Evolutionary conservation across 2,113 vertebrate species (phyloP), one percentile per base, ranked within the genome.

Genomic region (Leptobrachium ailaonicum): DNA sequence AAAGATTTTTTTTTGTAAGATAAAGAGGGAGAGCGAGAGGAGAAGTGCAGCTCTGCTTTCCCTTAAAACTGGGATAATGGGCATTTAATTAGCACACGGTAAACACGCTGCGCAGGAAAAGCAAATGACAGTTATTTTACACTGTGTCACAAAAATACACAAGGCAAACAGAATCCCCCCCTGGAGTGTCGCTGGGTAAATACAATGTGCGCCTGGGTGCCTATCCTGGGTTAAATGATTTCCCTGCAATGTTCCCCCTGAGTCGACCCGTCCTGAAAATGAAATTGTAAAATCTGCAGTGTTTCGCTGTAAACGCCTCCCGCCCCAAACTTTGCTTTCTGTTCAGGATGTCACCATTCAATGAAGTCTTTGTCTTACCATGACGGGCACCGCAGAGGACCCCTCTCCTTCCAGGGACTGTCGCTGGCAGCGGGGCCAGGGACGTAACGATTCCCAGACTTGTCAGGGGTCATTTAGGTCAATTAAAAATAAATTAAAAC

Each of bases 51-150:
- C 71, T 7, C 42, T 3, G 56, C 13, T 42, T 44, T 74, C 12
- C 41, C 56, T 74, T 74, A 62, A 43, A 73, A 73, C 20, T 73
- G 3, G 40, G 54, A 62, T 74, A 74, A 73, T 73, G 20, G 71
- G 9, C 56, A 20, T 74, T 74, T 74, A 74, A 74, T 74, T 74
- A 62, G 72, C 11, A 74, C 40, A 43, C 56, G 42, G 40, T 12
- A 74, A 74, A 62, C 54, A 62, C 13, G 20, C 20, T 20, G 9
- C 44, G 56, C 44, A n/a, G 43, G 42, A 10, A 42, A 20, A 11
- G 44, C 41, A 47, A 44, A 50, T 71, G 68, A 13, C 43, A 71
- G 60, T 14, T 8, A 40, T 4, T 64, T 71, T 20, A 42, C 50
- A 7, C 5, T 20, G 14, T 47, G 56, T 60, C 6, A 60, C 20